Percentiles rank a stretch among this genome's conserved stretches.
phyloP scores from a whole-genome alignment of 2,113 vertebrate genomes.

The Oncorhynchus kisutch region DNA sequence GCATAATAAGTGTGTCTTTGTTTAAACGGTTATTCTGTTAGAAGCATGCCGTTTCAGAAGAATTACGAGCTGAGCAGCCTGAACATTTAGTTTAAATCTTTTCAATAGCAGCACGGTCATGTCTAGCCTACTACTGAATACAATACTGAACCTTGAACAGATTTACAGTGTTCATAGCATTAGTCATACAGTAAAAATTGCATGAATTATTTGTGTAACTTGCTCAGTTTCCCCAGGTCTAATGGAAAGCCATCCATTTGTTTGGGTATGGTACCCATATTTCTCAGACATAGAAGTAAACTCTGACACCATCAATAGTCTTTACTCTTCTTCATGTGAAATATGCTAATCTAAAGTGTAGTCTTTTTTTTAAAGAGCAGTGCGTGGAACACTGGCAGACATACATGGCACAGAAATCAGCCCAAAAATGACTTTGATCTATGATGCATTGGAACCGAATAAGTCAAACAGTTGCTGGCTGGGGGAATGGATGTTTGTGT shows the following conservation, averaged over 20 bases:
- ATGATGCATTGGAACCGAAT: slow-evolving; percentile 2
- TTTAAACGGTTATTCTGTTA: slow-evolving; percentile 61
- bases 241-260: too few relatives aligned
- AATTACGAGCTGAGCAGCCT: slow-evolving; percentile 29
- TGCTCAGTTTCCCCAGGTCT: too few relatives aligned
- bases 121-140: background rate
- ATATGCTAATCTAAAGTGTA: too few relatives aligned
- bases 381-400: background rate
- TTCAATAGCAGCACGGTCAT: slow-evolving; percentile 14
- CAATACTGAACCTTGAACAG: background rate
- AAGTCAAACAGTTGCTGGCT: slow-evolving; percentile 4
- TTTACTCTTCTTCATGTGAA: too few relatives aligned
- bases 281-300: background rate
- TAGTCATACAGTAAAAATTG: too few relatives aligned
- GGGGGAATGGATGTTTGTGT: background rate
- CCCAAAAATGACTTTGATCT: background rate
- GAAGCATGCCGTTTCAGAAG: slow-evolving; percentile 46
- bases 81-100: slow-evolving; percentile 20
- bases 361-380: background rate
- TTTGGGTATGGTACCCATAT: too few relatives aligned
- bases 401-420: background rate
- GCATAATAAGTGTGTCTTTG: slow-evolving; percentile 58
- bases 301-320: background rate
- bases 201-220: too few relatives aligned
- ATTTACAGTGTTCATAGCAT: background rate